A percentile compares a stretch with the other conserved stretches of the same genome.
Conservation (phyloP, 2,888 invertebrate species). For the Drepana falcataria region DNA sequence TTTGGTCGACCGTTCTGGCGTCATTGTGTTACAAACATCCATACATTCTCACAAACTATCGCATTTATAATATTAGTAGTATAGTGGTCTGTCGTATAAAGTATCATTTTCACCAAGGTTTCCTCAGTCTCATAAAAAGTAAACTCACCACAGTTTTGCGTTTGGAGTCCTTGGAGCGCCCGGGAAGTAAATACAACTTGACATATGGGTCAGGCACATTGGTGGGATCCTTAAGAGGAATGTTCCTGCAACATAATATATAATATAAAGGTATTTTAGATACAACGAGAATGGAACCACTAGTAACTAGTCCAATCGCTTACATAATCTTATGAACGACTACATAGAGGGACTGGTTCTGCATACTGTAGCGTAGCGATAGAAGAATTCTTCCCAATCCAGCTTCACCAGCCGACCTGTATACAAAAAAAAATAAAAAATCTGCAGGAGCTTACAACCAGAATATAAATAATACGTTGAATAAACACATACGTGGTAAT, state of each 20-base stretch:
- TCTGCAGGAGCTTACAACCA: too few relatives aligned
- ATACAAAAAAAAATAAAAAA: slow-evolving; percentile 1
- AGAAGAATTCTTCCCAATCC: slow-evolving; percentile 90
- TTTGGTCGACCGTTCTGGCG: too few relatives aligned
- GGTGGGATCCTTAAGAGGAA: slow-evolving; percentile 88
- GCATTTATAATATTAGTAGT: too few relatives aligned
- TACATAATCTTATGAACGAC: slow-evolving; percentile 94
- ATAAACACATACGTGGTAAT: slow-evolving; percentile 65
- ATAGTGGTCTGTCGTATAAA: too few relatives aligned
- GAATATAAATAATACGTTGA: too few relatives aligned
- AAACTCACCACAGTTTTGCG: slow-evolving; percentile 86
- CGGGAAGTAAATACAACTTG: slow-evolving; percentile 91
- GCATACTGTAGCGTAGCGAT: slow-evolving; percentile 90
- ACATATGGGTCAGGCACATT: slow-evolving; percentile 95
- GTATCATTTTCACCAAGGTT: neutral
- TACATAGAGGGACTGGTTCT: slow-evolving; percentile 88
- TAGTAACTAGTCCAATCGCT: slow-evolving; percentile 49
- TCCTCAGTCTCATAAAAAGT: neutral
- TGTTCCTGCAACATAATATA: slow-evolving; percentile 75
- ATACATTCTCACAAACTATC: too few relatives aligned
- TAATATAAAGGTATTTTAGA: neutral
- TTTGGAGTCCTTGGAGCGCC: slow-evolving; percentile 90
- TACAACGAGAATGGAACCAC: neutral
- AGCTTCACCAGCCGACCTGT: slow-evolving; percentile 83
- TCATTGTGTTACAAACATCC: too few relatives aligned